These are phyloP conservation scores for Lerema accius DNA, from an alignment of 1,140 invertebrate species.

Conservation along the genomic window DNA sequence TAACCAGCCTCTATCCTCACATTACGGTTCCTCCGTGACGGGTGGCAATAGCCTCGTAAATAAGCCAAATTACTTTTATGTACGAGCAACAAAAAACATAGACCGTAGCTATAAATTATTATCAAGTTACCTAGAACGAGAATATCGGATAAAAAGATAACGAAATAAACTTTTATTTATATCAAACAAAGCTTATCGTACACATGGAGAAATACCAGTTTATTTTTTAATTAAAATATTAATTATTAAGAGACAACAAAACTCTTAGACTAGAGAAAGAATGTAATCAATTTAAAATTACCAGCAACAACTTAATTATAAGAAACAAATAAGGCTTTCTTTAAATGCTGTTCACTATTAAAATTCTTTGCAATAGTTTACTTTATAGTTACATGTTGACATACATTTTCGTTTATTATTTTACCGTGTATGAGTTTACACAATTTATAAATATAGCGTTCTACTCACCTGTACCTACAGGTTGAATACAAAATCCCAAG, in stretches of 20 bases:
- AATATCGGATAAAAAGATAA: neutral
- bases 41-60: constrained; percentile 30
- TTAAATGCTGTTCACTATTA: too few species aligned
- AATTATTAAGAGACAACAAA: too few species aligned
- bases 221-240: too few species aligned
- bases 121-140: neutral
- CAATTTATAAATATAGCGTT: neutral
- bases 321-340: too few species aligned
- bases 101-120: constrained; percentile 16
- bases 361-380: too few species aligned
- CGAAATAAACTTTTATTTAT: too few species aligned
- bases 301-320: too few species aligned
- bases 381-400: too few species aligned
- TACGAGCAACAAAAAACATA: constrained; percentile 23
- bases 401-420: neutral
- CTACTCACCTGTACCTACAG: constrained; percentile 6
- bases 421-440: neutral
- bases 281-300: too few species aligned
- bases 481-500: constrained; percentile 45
- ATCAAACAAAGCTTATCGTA: too few species aligned
- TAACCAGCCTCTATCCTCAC: constrained; percentile 16
- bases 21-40: constrained; percentile 18
- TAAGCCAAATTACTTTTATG: constrained; percentile 34
- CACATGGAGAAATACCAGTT: too few species aligned
- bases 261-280: too few species aligned